Base-by-base conservation (phyloP, 2,113 vertebrate genomes). In the Pleuronectes platessa region DNA sequence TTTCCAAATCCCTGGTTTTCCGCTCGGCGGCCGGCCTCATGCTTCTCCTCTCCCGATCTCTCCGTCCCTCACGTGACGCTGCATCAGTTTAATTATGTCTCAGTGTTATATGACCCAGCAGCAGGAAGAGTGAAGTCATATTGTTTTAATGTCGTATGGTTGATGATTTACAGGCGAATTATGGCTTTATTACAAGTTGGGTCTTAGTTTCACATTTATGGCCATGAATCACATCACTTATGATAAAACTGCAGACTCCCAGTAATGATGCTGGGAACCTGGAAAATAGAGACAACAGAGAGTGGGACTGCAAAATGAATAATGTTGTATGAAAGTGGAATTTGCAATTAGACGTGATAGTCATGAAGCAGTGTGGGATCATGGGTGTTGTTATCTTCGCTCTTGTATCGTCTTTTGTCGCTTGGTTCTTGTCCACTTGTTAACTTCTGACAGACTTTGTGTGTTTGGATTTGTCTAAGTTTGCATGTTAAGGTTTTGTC, bases 1-100 rank as follows among this genome's bases (percentile, higher is more conserved):
- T 90, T 90, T 89, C 87, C 88, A 92, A 90, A 92, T 76, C 79
- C 62, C 75, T 89, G 87, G 64, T 85, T 90, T 91, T 89, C 86
- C 88, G 85, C 88, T 92, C 86, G 56, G 71, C 24, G 72, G 62
- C 31, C 79, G 49, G 71, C 80, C 87, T 88, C 79, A 86, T 59
- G 55, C 71, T 18, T 51, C 47, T 49, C 70, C 68, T 66, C 54
- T 72, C 56, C 49, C 2, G 12, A 21, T 76, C 66, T 59, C 31
- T 55, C 40, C 27, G 27, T 72, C 84, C 49, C 56, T 71, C 60
- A 77, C 70, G 67, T 12, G 64, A 74, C 75, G 24, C 63, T 68
- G 51, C 54, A 31, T 85, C 64, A 42, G 54, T 69, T 73, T 79
- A 81, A 87, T 89, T 74, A 76, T 47, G 54, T 61, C 72, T 64